phyloP scores from a whole-genome alignment of 2,888 invertebrate species.

The Ectemnius cavifrons region DNA sequence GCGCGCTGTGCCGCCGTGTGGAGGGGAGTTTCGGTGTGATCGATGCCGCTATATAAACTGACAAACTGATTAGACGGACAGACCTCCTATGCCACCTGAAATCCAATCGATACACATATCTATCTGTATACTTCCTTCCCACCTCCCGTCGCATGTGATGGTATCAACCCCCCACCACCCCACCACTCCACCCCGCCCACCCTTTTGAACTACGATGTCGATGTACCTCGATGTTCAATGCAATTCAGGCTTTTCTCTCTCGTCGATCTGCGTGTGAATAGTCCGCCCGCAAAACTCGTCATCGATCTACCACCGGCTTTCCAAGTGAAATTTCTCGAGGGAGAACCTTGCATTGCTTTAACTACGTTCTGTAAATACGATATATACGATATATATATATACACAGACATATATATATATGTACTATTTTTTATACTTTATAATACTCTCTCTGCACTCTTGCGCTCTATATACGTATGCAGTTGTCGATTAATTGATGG shows the following conservation, averaged over 20 bases:
- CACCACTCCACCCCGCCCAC: background rate
- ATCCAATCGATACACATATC: constrained; percentile 45
- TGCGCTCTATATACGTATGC: constrained; percentile 8
- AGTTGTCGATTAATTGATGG: constrained; percentile 37
- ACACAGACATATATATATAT: constrained; percentile 9
- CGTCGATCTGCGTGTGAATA: too few species aligned
- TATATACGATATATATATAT: constrained; percentile 4
- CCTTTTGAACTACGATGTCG: constrained; percentile 7
- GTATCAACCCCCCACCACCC: too few species aligned
- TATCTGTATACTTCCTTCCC: constrained; percentile 5
- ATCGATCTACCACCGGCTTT: too few species aligned
- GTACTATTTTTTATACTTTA: background rate
- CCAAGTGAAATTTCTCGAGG: too few species aligned
- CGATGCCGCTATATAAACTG: constrained; percentile 42
- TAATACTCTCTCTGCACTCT: constrained; percentile 11
- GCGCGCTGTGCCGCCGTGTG: constrained; percentile 41
- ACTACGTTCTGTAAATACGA: too few species aligned
- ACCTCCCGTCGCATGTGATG: constrained; percentile 47
- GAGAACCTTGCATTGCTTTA: too few species aligned
- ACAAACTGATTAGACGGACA: constrained; percentile 23
- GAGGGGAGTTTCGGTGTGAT: constrained; percentile 69
- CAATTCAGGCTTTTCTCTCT: constrained; percentile 49
- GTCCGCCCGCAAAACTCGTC: too few species aligned
- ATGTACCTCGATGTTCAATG: constrained; percentile 54
- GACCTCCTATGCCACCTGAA: constrained; percentile 50